Conservation (phyloP, 2,797 vertebrate genomes). For the Neosilurus hyrtlii region DNA sequence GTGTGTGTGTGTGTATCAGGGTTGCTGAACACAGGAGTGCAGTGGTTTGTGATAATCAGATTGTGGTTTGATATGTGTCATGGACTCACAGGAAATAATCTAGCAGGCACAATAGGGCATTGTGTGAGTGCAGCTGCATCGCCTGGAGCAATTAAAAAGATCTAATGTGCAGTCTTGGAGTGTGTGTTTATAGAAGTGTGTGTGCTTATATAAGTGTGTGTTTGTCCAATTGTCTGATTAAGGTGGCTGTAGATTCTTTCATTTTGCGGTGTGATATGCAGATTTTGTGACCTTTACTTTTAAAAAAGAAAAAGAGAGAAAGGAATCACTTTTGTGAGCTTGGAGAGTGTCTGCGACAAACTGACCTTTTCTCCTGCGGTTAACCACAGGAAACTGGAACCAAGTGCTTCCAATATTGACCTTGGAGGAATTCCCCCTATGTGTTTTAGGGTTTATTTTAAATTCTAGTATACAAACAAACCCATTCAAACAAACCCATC, state of each 20-base stretch:
- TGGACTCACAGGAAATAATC: not conserved
- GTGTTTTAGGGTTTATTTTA: not conserved
- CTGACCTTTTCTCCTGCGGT: slow-evolving; percentile 47
- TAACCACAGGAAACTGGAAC: slow-evolving; percentile 31
- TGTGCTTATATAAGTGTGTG: not conserved
- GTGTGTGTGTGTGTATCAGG: not conserved
- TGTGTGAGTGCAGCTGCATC: slow-evolving; percentile 4
- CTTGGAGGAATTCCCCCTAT: not conserved
- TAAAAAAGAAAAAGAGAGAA: slow-evolving; percentile 55
- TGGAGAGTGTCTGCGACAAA: slow-evolving; percentile 52
- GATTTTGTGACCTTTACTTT: slow-evolving; percentile 62
- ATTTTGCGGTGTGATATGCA: slow-evolving; percentile 57
- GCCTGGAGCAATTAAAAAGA: slow-evolving; percentile 26
- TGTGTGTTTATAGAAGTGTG: not conserved
- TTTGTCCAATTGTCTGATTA: slow-evolving; percentile 20
- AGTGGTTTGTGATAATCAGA: slow-evolving; percentile 13
- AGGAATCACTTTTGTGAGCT: slow-evolving; percentile 62
- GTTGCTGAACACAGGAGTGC: not conserved
- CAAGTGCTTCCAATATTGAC: slow-evolving; percentile 10
- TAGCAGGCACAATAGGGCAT: slow-evolving; percentile 6
- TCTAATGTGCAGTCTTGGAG: slow-evolving; percentile 14
- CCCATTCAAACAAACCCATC: too few relatives aligned
- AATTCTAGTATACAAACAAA: not conserved
- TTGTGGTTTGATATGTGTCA: slow-evolving; percentile 5
- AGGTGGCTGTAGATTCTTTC: slow-evolving; percentile 41